A percentile compares a stretch with the other conserved stretches of the same genome.
These are phyloP conservation scores for Propithecus deckenii DNA, from an alignment of 2,797 vertebrate genomes.

Conservation along the genomic window DNA sequence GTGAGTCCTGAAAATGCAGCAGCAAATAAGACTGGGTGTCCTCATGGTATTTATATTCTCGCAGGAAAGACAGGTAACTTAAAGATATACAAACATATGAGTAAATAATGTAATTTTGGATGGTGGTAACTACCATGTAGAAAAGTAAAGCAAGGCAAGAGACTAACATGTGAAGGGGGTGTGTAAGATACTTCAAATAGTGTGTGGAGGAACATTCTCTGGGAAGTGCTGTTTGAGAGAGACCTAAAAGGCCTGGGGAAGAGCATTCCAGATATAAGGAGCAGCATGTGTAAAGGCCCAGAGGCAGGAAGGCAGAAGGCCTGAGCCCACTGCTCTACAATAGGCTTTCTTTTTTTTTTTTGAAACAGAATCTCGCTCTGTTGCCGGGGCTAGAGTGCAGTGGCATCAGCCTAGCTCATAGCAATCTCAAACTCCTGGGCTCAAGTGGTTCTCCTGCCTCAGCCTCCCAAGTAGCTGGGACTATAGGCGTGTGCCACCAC, in stretches of 20 bases:
- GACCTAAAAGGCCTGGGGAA: neutral
- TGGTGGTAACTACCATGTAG: neutral
- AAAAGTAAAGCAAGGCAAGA: neutral
- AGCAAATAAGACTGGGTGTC: neutral
- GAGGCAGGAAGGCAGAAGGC: neutral
- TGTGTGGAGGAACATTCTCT: neutral
- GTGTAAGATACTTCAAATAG: neutral
- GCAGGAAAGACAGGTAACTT: neutral
- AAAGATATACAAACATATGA: neutral
- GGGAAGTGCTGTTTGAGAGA: neutral
- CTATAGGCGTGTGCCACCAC: too few relatives aligned
- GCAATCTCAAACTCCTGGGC: too few relatives aligned
- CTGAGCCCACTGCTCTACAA: neutral
- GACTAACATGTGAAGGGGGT: neutral
- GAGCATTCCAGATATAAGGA: neutral
- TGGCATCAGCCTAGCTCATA: too few relatives aligned
- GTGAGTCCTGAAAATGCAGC: neutral
- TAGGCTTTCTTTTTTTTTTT: neutral
- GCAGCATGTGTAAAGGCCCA: neutral
- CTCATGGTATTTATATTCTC: neutral
- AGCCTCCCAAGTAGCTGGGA: too few relatives aligned
- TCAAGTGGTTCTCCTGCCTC: too few relatives aligned
- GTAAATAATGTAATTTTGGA: neutral
- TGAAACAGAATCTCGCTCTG: too few relatives aligned
- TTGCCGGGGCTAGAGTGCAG: too few relatives aligned